These are phyloP conservation scores for Rhynchophorus ferrugineus DNA, from an alignment of 1,140 invertebrate species.

Conservation along the genomic window DNA sequence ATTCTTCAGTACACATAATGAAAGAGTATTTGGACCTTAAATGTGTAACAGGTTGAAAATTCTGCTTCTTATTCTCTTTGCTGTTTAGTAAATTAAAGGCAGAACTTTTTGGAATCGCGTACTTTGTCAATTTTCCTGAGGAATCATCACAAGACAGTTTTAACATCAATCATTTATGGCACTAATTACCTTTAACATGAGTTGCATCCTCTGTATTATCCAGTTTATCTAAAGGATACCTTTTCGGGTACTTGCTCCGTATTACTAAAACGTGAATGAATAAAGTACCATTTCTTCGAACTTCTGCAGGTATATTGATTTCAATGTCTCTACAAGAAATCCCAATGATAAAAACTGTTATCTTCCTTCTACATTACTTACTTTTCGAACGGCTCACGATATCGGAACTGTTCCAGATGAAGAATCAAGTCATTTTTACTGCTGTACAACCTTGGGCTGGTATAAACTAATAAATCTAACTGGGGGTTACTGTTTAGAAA, in stretches of 20 bases:
- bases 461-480: conserved; percentile 35
- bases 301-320: conserved; percentile 26
- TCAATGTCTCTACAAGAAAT: conserved; percentile 28
- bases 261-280: conserved; percentile 33
- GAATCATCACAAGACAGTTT: background rate
- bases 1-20: conserved; percentile 35
- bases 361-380: no score
- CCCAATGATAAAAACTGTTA: background rate
- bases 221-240: conserved; percentile 16
- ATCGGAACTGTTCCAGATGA: background rate
- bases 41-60: conserved; percentile 34
- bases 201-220: conserved; percentile 23
- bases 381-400: no score
- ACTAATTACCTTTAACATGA: conserved; percentile 27
- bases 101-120: conserved; percentile 32
- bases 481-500: conserved; percentile 36
- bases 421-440: conserved; percentile 8
- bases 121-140: conserved; percentile 32
- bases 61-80: conserved; percentile 7
- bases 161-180: background rate
- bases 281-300: conserved; percentile 34
- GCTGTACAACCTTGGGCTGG: no score
- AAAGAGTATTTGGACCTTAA: conserved; percentile 33
- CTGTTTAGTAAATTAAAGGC: conserved; percentile 38
- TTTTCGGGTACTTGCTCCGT: conserved; percentile 24